Evolutionary conservation across 2,797 vertebrate genomes (phyloP), one percentile per base, ranked within the genome.

Genomic region (Oreortyx pictus): DNA sequence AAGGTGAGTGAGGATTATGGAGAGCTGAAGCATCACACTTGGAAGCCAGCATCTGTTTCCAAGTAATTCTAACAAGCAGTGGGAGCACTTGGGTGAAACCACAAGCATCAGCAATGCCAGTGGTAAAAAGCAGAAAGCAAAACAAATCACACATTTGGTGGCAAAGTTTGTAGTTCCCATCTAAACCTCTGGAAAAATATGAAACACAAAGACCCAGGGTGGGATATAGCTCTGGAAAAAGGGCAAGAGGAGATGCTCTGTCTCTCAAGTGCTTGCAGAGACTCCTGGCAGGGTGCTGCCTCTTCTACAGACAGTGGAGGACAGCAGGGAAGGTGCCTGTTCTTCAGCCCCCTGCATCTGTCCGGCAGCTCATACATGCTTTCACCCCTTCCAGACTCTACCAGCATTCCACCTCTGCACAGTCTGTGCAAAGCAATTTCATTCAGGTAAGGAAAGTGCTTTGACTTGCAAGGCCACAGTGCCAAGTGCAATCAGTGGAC

Each of bases 381-480:
- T 50, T 50, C 49, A 50, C 49, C 25, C 25, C 49, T 50, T 24
- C 49, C 31, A 82, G 35, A 6, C 64, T 43, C 41, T 5, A 29
- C 74, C 62, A 16, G 5, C 71, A 15, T 14, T 31, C 49, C 72
- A 39, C 23, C 50, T 29, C 54, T 8, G 25, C 27, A 17, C 52
- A n/a, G 35, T 31, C 75, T 12, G 31, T 68, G 47, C 46, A 62
- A 50, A 29, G 49, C 62, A 66, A 68, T 25, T 27, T 31, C 41
- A 9, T 29, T 5, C 47, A 8, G 0, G 1, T 0, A 80, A 84
- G 49, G 18, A 14, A 22, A 29, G 52, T 0, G 35, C n/a, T 70
- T 29, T 44, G 76, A 35, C 14, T 78, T 16, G 29, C 13, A 6
- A 65, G 74, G 39, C 52, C 4, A 3, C 3, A 1, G 59, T 50